phyloP scores from a whole-genome alignment of 2,888 invertebrate genomes.

The Margaritifera margaritifera region DNA sequence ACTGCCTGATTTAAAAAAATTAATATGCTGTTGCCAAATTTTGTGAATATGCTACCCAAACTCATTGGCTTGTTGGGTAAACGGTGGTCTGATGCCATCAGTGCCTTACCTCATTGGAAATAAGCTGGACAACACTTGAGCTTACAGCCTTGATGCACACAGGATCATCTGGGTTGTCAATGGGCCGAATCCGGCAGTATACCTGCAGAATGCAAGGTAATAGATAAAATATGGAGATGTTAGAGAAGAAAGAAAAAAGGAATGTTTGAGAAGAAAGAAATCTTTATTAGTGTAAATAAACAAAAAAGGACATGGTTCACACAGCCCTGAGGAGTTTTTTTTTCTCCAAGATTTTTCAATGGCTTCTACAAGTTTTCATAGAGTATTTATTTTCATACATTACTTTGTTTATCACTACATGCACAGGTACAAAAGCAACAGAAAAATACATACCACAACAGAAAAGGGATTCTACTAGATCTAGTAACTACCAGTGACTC shows the following conservation, averaged over 20 bases:
- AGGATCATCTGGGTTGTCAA: slow-evolving; percentile 78
- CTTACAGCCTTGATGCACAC: slow-evolving; percentile 69
- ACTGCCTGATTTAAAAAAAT: too few relatives aligned
- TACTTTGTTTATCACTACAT: not conserved
- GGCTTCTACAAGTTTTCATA: not conserved
- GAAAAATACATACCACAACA: too few relatives aligned
- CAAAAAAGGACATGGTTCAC: not conserved
- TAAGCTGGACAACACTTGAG: slow-evolving; percentile 69
- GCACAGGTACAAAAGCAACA: not conserved
- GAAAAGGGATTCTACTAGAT: too few relatives aligned
- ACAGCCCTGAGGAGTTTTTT: not conserved
- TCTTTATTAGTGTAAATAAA: not conserved
- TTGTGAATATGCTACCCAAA: too few relatives aligned
- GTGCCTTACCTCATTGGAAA: slow-evolving; percentile 69
- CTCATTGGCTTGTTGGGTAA: too few relatives aligned
- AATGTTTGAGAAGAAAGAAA: not conserved
- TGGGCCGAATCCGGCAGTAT: slow-evolving; percentile 88
- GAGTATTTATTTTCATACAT: not conserved
- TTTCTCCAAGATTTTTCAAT: not conserved
- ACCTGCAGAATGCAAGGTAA: slow-evolving; percentile 77
- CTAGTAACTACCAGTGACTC: too few relatives aligned
- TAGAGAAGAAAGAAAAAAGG: not conserved
- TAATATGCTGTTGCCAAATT: too few relatives aligned
- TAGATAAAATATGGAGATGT: not conserved
- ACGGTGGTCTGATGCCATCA: too few relatives aligned